Evolutionary conservation across 35 echinoderm and acorn worm species (phyloP), one percentile per base, ranked within the genome.

Genomic region (Eucidaris tribuloides): DNA sequence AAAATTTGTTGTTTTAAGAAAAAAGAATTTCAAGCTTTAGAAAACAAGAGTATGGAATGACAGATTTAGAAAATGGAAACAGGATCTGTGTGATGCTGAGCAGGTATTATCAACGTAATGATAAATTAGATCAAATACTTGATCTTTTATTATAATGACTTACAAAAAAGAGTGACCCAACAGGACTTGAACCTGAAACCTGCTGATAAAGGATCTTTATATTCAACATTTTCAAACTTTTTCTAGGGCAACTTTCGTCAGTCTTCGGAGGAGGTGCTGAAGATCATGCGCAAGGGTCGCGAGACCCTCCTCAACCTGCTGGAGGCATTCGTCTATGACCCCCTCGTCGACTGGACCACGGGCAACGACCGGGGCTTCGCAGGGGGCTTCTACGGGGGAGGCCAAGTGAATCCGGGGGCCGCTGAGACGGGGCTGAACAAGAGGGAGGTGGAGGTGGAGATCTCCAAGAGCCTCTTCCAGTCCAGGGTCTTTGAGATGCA

Each of bases 291-390:
- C 44, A 99, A 99, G 62, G 96, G 96, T 19, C 78, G 96, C 4
- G 96, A 99, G 59, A 99, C 96, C 25, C 91, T 99, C 0, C 84
- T 99, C 22, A 99, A 91, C 28, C 79, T 99, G 20, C 52, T 99
- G 19, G 96, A 99, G 50, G 96, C 96, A 17, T 99, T 99, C 63
- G 96, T 99, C 49, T 99, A 99, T 39, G 96, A 99, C 55, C 96
- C 96, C 22, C 86, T 99, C 38, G 96, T 99, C 11, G 96, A 99
- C 80, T 99, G 96, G 96, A 99, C 96, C n/a, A 99, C 96, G 0
- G 96, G 86, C 5, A 93, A 93, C 49, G 96, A 99, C 71, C 81
- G 86, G 5, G 96, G 96, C n/a, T 99, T 99, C 77, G 96, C 96
- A 4, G 87, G 90, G 9, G 96, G 91, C 4, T 88, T 99, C 79